phyloP scores from a whole-genome alignment of 2,113 vertebrate genomes.

The Platysteira castanea region DNA sequence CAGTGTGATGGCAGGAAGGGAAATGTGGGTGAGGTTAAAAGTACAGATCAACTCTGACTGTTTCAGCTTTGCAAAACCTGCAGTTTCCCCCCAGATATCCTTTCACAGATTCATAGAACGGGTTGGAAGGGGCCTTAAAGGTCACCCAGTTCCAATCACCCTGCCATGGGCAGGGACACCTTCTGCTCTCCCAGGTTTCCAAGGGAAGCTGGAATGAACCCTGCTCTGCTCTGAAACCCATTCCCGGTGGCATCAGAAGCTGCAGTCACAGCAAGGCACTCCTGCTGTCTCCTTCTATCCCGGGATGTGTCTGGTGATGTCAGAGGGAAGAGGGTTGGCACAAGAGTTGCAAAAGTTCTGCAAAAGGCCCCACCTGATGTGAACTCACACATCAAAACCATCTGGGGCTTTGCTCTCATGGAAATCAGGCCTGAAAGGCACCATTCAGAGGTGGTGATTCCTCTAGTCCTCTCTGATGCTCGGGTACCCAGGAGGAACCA shows the following conservation, averaged over 20 bases:
- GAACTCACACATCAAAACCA: background rate
- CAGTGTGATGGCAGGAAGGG: accelerated
- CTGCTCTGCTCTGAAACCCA: background rate
- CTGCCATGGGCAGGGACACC: background rate
- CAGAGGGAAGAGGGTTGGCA: background rate
- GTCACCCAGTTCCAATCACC: background rate
- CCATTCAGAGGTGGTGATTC: background rate
- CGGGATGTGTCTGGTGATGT: accelerated
- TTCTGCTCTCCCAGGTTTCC: background rate
- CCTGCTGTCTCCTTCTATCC: background rate
- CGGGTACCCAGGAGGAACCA: background rate
- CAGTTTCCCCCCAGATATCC: accelerated
- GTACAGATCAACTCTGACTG: background rate
- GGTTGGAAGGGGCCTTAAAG: background rate
- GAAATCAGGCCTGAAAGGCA: background rate
- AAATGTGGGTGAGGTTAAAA: background rate
- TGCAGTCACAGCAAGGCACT: background rate
- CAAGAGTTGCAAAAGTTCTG: accelerated
- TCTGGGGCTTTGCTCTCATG: background rate
- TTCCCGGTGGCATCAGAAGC: background rate
- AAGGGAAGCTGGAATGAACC: background rate
- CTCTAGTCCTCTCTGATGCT: background rate
- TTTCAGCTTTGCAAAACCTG: background rate
- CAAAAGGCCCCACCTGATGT: background rate
- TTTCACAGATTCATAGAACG: background rate